Evolutionary conservation across 1,140 invertebrate genomes (phyloP).

Genomic region (Euura lappo): DNA sequence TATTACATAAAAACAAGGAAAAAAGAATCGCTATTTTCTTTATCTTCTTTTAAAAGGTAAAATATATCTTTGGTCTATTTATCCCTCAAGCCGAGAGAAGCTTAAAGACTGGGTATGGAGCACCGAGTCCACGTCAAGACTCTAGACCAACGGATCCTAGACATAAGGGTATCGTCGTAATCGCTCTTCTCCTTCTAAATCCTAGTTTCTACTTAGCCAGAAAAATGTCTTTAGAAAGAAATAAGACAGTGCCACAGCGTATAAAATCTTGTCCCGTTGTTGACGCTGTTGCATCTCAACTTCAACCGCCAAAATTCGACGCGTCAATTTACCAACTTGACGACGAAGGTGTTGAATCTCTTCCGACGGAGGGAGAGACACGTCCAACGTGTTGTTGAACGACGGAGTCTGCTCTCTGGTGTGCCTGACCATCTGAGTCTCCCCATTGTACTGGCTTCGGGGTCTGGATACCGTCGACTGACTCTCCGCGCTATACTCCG

Average conservation of each 20-base stretch:
- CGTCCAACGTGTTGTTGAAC: slow-evolving; percentile 62
- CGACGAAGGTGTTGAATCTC: slow-evolving; percentile 82
- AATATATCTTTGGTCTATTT: slow-evolving; percentile 13
- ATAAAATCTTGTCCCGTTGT: slow-evolving; percentile 83
- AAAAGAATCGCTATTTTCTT: no score
- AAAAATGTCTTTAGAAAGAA: slow-evolving; percentile 83
- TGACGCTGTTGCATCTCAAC: slow-evolving; percentile 79
- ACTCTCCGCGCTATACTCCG: slow-evolving; percentile 28
- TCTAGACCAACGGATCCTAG: background rate
- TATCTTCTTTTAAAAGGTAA: no score
- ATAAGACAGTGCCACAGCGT: slow-evolving; percentile 81
- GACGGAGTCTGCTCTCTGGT: slow-evolving; percentile 70
- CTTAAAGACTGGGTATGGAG: background rate
- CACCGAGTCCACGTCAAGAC: background rate
- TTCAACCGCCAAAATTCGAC: slow-evolving; percentile 85
- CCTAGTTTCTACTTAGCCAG: slow-evolving; percentile 75
- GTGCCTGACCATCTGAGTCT: slow-evolving; percentile 46
- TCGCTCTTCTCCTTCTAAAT: slow-evolving; percentile 8
- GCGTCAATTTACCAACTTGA: slow-evolving; percentile 83
- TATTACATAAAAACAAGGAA: no score
- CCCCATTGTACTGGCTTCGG: slow-evolving; percentile 32
- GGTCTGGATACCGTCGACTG: slow-evolving; percentile 29
- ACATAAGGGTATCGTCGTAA: background rate
- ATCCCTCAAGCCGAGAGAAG: slow-evolving; percentile 8
- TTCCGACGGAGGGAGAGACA: slow-evolving; percentile 74